These are phyloP conservation scores for Sesamia inferens DNA, from an alignment of 2,888 invertebrate species.

Conservation along the genomic window DNA sequence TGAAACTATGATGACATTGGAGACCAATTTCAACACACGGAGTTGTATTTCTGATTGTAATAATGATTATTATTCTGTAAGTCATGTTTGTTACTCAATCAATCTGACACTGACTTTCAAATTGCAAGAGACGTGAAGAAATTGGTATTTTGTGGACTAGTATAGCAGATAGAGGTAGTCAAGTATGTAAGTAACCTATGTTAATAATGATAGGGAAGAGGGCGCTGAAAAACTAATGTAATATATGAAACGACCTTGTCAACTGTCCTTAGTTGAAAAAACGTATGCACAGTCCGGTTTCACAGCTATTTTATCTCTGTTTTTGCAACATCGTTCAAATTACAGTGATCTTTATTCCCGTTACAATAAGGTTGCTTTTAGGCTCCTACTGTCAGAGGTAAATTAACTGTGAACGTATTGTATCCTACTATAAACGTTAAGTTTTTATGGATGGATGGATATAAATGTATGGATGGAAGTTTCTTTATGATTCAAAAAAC, in stretches of 20 bases:
- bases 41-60: no score
- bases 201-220: conserved; percentile 5
- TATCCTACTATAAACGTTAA: no score
- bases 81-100: no score
- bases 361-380: neutral
- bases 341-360: neutral
- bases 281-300: neutral
- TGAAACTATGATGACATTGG: no score
- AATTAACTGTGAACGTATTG: no score
- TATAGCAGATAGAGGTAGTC: neutral
- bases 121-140: neutral
- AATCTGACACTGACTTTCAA: neutral
- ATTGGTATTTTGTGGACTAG: neutral
- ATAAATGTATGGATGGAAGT: no score
- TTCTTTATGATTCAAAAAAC: no score
- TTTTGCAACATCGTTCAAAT: neutral
- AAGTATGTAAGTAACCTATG: conserved; percentile 19
- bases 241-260: conserved; percentile 12
- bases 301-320: neutral
- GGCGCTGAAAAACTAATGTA: conserved; percentile 19
- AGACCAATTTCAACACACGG: no score
- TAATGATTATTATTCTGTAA: no score
- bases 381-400: neutral
- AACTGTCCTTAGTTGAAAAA: conserved; percentile 14
- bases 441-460: no score